phyloP scores from a whole-genome alignment of 2,888 invertebrate species.

The Dusona sp. region DNA sequence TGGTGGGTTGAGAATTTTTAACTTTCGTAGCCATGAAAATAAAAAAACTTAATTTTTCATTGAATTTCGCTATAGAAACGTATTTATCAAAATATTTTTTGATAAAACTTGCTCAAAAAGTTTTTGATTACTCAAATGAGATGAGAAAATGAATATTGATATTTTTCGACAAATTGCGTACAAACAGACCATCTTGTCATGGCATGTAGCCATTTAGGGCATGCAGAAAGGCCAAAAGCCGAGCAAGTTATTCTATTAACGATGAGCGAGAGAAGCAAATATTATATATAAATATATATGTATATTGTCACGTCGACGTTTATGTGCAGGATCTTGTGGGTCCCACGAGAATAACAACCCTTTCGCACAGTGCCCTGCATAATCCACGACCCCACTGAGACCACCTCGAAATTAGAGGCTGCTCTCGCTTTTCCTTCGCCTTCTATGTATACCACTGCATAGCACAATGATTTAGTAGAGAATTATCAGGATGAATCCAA shows the following conservation, averaged over 20 bases:
- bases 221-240: conserved; percentile 30
- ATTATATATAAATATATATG: conserved; percentile 7
- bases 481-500: conserved; percentile 84
- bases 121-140: neutral
- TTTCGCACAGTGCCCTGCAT: conserved; percentile 79
- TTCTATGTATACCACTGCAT: conserved; percentile 25
- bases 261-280: conserved; percentile 55
- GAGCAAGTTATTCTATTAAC: conserved; percentile 76
- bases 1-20: no score
- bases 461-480: conserved; percentile 81
- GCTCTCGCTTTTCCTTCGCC: conserved; percentile 72
- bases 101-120: neutral
- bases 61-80: no score
- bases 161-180: conserved; percentile 8
- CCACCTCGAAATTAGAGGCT: conserved; percentile 81
- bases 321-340: conserved; percentile 51
- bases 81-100: neutral
- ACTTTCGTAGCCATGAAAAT: neutral
- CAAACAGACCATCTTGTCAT: conserved; percentile 40
- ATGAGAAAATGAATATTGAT: neutral
- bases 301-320: conserved; percentile 82
- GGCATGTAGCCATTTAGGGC: conserved; percentile 45
- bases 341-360: conserved; percentile 83
- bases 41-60: neutral
- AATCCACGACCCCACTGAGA: conserved; percentile 82